These are phyloP conservation scores for Ericerus pela DNA, from an alignment of 1,140 invertebrate species.

Conservation along the genomic window DNA sequence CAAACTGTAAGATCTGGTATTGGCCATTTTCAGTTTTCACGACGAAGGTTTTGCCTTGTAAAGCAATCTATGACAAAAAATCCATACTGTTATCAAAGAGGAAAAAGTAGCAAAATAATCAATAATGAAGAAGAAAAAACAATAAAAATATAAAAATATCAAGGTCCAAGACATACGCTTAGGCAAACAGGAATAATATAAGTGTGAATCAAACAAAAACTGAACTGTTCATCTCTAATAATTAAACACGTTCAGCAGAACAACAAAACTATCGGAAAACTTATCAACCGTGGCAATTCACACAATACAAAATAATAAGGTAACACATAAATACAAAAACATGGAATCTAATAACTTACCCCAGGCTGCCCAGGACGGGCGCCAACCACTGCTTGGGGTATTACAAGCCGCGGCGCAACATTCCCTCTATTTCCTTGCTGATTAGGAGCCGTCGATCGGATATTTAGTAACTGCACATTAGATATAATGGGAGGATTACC, in stretches of 20 bases:
- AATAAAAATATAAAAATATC: background rate
- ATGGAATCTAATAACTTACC: slow-evolving; percentile 45
- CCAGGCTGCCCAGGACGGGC: slow-evolving; percentile 59
- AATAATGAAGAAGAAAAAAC: background rate
- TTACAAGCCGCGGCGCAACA: slow-evolving; percentile 56
- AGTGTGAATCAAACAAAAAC: too few relatives aligned
- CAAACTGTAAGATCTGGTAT: slow-evolving; percentile 75
- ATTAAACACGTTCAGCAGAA: too few relatives aligned
- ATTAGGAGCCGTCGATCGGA: slow-evolving; percentile 47
- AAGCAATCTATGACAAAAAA: background rate
- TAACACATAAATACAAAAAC: too few relatives aligned
- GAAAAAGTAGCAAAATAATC: slow-evolving; percentile 50
- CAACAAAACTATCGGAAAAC: too few relatives aligned
- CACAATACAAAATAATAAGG: too few relatives aligned
- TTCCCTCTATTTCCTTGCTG: slow-evolving; percentile 52
- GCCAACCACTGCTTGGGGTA: slow-evolving; percentile 55
- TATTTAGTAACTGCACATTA: slow-evolving; percentile 73
- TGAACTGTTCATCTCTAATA: too few relatives aligned
- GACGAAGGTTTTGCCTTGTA: slow-evolving; percentile 64
- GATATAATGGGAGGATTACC: slow-evolving; percentile 44
- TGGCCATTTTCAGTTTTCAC: slow-evolving; percentile 91
- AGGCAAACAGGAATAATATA: background rate
- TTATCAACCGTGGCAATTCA: too few relatives aligned
- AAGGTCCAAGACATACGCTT: background rate
- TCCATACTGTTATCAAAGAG: background rate